Evolutionary conservation across 2,888 invertebrate genomes (phyloP).

Genomic region (Congeria kusceri): DNA sequence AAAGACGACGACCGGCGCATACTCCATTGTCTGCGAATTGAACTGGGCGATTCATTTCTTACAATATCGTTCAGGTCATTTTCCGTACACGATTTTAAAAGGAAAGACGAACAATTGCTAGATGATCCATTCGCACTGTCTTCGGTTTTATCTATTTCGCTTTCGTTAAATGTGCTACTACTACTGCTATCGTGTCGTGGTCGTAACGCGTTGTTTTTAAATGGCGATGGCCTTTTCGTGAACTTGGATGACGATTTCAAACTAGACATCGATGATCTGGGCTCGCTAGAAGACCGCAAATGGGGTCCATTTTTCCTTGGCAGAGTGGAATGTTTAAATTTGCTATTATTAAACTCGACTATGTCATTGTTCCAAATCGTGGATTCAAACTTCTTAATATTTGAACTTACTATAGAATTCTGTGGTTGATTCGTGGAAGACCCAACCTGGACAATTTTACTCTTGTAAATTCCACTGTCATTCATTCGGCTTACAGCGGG

Average conservation of each 20-base stretch:
- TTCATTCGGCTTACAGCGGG: not conserved
- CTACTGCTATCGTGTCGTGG: not conserved
- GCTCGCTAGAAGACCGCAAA: constrained; percentile 4
- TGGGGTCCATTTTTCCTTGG: not conserved
- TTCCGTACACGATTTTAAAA: constrained; percentile 37
- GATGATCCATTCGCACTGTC: not conserved
- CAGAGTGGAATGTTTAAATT: not conserved
- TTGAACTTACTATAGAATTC: constrained; percentile 14
- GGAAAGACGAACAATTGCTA: constrained; percentile 1
- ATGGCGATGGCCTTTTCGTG: not conserved
- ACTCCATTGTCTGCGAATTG: constrained; percentile 50
- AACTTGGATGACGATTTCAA: not conserved
- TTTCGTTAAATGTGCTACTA: not conserved
- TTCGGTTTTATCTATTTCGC: not conserved
- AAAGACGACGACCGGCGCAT: constrained; percentile 41
- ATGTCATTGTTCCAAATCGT: not conserved
- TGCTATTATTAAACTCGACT: not conserved
- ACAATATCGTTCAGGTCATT: constrained; percentile 42
- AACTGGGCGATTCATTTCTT: constrained; percentile 33
- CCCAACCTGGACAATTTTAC: not conserved
- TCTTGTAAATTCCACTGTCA: not conserved
- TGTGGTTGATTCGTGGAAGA: not conserved
- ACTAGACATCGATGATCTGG: not conserved
- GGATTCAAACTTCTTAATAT: constrained; percentile 26
- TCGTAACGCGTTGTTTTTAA: not conserved